phyloP scores from a whole-genome alignment of 2,113 vertebrate species.

The Sterrhoptilus dennistouni region DNA sequence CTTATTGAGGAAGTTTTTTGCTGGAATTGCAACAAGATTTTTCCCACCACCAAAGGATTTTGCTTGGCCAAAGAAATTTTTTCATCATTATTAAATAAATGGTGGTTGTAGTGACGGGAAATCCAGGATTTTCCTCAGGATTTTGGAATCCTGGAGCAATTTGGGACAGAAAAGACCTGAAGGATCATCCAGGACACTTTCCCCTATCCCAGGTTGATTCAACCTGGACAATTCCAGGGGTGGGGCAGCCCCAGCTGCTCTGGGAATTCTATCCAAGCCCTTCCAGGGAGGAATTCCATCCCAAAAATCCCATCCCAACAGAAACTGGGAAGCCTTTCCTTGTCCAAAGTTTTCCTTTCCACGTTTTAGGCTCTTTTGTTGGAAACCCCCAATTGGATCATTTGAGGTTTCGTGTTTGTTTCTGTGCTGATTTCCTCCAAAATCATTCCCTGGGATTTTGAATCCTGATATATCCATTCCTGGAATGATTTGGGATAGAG shows the following conservation, averaged over 20 bases:
- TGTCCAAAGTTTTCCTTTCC: rapidly evolving
- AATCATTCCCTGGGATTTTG: background rate
- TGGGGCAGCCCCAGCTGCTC: background rate
- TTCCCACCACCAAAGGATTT: background rate
- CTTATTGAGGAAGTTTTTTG: rapidly evolving
- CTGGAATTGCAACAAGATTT: rapidly evolving
- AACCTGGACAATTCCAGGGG: background rate
- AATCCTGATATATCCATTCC: too few species aligned
- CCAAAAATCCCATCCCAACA: background rate
- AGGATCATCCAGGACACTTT: too few species aligned
- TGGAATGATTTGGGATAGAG: background rate
- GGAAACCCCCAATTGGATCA: background rate
- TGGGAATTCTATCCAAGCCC: background rate
- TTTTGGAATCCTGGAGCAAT: background rate
- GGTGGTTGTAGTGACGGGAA: background rate
- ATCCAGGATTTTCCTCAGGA: background rate
- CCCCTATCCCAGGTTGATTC: background rate
- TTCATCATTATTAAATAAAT: rapidly evolving
- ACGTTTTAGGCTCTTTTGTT: rapidly evolving
- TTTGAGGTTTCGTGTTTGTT: rapidly evolving
- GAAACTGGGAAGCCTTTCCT: background rate
- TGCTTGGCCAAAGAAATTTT: background rate
- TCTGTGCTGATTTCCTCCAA: background rate
- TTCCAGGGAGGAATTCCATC: background rate
- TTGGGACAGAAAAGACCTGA: background rate